Evolutionary conservation across 2,888 invertebrate genomes (phyloP), one percentile per base, ranked within the genome.

Genomic region (Caenorhabditis sp.): DNA sequence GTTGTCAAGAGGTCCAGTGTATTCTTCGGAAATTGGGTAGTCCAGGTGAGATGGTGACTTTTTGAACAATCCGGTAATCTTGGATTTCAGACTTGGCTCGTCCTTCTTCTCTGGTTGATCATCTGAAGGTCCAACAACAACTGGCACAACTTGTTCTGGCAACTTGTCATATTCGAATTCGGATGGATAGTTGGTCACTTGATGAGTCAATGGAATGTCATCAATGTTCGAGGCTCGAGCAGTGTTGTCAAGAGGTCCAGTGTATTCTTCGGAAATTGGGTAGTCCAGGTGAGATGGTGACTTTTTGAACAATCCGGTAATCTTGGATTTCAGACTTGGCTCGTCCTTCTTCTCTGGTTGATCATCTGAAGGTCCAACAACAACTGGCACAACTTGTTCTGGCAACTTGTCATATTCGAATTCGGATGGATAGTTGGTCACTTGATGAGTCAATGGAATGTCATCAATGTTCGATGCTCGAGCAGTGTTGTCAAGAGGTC

Each of bases 301-400:
- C 54, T 67, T 67, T 61, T 76, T 79, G 79, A 79, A 79, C 49
- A 79, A 61, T 31, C 79, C 74, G n/a, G 77, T 63, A 50, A 81
- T 62, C 58, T 68, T 79, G n/a, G 63, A 63, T n/a, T 63, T 63
- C 27, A 63, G 23, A 19, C 37, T 37, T 31, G 24, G 63, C 19
- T 63, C 58, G 19, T 63, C 63, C 57, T 63, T 65, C 53, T 65
- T 65, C 59, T 58, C 65, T 14, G n/a, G n/a, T n/a, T n/a, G n/a
- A n/a, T n/a, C n/a, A n/a, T 51, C 27, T 53, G 58, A 58, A 8
- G 53, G 21, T 19, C 59, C 58, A 19, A 65, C 24, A 1, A 65
- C 51, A 31, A 65, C 59, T 65, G 58, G n/a, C n/a, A n/a, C n/a
- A n/a, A n/a, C 36, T 19, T 31, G 54, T 37, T 57, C 43, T 36